A percentile compares a stretch with the other conserved stretches of the same genome.
These are phyloP conservation scores for Nothoprocta perdicaria DNA, from an alignment of 2,113 vertebrate species.

Conservation along the genomic window DNA sequence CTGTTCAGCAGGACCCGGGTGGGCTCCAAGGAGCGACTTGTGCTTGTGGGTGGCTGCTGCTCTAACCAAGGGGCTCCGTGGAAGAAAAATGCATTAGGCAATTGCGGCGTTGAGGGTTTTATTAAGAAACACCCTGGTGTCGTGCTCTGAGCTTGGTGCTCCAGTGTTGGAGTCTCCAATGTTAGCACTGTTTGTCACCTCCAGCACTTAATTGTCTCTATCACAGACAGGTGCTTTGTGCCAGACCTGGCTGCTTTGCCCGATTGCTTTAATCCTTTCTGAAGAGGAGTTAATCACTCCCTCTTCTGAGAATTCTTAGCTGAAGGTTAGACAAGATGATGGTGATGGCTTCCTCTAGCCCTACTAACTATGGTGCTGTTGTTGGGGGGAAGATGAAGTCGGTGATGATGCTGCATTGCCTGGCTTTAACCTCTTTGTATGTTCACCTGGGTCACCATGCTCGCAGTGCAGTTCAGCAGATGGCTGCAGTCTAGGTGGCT, in stretches of 20 bases:
- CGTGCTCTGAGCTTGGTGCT: rapidly evolving
- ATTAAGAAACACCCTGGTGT: neutral
- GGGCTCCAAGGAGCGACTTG: neutral
- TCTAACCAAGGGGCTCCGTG: neutral
- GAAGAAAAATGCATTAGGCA: rapidly evolving
- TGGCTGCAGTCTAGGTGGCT: rapidly evolving
- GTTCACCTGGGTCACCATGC: neutral
- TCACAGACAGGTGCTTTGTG: neutral
- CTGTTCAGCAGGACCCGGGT: neutral
- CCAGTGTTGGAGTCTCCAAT: neutral
- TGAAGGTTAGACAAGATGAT: neutral
- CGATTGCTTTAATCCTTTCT: neutral
- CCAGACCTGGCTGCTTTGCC: neutral
- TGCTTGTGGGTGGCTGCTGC: neutral
- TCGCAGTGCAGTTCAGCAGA: neutral
- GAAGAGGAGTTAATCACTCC: neutral
- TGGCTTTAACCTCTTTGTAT: neutral
- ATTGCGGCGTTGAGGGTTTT: neutral
- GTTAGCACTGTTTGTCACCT: neutral
- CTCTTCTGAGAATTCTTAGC: neutral
- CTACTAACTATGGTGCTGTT: neutral
- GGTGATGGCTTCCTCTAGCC: rapidly evolving
- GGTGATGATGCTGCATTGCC: neutral
- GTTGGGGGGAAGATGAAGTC: neutral
- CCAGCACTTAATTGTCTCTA: neutral